Evolutionary conservation across 2,888 invertebrate genomes (phyloP).

Genomic region (Yponomeuta evonymella): DNA sequence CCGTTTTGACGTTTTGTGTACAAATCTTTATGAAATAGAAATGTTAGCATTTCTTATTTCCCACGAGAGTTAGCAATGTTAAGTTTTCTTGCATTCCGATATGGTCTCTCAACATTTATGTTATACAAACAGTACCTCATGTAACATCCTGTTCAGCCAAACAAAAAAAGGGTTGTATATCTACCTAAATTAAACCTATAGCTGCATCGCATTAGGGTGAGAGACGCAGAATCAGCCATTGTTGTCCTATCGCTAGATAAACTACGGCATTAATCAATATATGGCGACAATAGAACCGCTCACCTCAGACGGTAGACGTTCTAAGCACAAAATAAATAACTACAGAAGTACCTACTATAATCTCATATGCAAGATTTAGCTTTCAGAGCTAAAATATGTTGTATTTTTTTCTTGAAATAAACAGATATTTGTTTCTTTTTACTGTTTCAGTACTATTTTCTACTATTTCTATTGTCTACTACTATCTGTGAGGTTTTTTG

Average conservation of each 20-base stretch:
- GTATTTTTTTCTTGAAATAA: too few species aligned
- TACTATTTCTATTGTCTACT: too few species aligned
- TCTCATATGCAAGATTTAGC: too few species aligned
- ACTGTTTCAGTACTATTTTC: too few species aligned
- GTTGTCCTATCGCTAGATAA: constrained; percentile 73
- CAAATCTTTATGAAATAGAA: too few species aligned
- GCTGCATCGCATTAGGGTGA: constrained; percentile 61
- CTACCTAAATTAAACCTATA: constrained; percentile 57
- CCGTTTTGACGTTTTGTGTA: background rate
- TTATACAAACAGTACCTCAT: constrained; percentile 23
- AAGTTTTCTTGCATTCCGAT: too few species aligned
- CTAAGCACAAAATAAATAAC: constrained; percentile 28
- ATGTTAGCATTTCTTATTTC: too few species aligned
- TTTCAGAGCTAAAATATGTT: too few species aligned
- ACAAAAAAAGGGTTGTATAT: constrained; percentile 37
- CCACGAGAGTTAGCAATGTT: too few species aligned
- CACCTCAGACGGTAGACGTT: constrained; percentile 46
- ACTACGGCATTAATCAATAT: constrained; percentile 70
- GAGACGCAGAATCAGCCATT: constrained; percentile 49
- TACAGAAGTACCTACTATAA: background rate
- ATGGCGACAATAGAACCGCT: constrained; percentile 61
- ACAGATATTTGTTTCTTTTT: too few species aligned
- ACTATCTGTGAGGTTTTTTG: too few species aligned
- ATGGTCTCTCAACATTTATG: too few species aligned
- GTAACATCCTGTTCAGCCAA: constrained; percentile 46